Conservation (phyloP, 2,888 invertebrate genomes). For the Tromatobia lineatoria region DNA sequence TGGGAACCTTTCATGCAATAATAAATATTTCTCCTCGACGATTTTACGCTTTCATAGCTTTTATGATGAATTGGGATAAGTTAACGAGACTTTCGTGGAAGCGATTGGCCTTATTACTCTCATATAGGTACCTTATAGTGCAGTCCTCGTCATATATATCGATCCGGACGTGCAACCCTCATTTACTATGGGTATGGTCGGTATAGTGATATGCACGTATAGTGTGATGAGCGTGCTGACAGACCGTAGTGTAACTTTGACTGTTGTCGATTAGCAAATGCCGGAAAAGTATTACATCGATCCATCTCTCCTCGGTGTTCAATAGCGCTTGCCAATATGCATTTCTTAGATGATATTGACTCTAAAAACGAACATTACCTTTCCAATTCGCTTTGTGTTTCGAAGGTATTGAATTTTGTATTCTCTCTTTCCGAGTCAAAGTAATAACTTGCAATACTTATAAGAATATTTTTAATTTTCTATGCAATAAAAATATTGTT, state of each 20-base stretch:
- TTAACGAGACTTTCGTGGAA: slow-evolving; percentile 41
- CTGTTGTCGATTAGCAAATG: slow-evolving; percentile 21
- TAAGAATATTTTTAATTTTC: too few relatives aligned
- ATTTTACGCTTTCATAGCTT: background rate
- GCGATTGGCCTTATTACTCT: slow-evolving; percentile 7
- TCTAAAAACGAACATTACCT: background rate
- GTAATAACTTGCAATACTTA: too few relatives aligned
- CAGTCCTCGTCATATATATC: slow-evolving; percentile 29
- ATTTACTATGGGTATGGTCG: slow-evolving; percentile 22
- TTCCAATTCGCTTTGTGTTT: background rate
- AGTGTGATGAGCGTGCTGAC: slow-evolving; percentile 26
- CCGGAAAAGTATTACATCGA: slow-evolving; percentile 36
- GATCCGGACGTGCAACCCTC: slow-evolving; percentile 38
- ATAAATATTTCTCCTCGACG: background rate
- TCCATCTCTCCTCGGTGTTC: slow-evolving; percentile 5
- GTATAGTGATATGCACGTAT: background rate
- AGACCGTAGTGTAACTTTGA: slow-evolving; percentile 6
- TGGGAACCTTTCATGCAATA: background rate
- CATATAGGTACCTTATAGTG: slow-evolving; percentile 10
- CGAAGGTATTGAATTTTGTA: background rate
- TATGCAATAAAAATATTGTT: too few relatives aligned
- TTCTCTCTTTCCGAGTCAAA: background rate
- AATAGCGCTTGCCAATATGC: background rate
- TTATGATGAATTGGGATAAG: background rate
- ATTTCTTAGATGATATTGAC: background rate